phyloP scores from a whole-genome alignment of 2,797 vertebrate genomes.

The Squalus acanthias region DNA sequence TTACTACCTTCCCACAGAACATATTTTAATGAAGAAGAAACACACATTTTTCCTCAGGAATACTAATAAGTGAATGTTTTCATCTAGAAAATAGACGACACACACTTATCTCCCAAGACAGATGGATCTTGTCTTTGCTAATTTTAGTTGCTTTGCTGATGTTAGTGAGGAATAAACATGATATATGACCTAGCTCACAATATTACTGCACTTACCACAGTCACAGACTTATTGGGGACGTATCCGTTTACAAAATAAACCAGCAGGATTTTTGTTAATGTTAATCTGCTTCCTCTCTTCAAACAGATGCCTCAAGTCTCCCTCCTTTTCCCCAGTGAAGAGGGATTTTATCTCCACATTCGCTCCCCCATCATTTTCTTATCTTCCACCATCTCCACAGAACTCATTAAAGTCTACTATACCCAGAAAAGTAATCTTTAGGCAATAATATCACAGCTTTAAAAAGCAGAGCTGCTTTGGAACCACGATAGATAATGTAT shows the following conservation, averaged over 20 bases:
- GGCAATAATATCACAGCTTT: no score
- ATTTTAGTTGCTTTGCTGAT: constrained; percentile 32
- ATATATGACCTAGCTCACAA: constrained; percentile 31
- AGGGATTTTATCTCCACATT: neutral
- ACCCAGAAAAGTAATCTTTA: neutral
- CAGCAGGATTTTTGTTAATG: constrained; percentile 26
- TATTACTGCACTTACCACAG: constrained; percentile 28
- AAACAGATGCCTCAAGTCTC: constrained; percentile 12
- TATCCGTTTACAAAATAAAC: constrained; percentile 32
- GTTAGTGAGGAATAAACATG: constrained; percentile 18
- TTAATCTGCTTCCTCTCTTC: constrained; percentile 29
- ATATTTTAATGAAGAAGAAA: constrained; percentile 6
- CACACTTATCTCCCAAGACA: constrained; percentile 19
- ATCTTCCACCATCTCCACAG: neutral
- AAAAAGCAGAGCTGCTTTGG: neutral
- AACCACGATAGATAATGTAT: neutral
- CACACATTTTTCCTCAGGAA: neutral
- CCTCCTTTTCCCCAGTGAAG: neutral
- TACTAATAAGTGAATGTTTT: constrained; percentile 15
- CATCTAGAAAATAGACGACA: neutral
- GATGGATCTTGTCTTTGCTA: constrained; percentile 32
- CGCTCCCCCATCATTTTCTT: neutral
- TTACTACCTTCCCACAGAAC: neutral
- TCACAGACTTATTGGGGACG: constrained; percentile 21
- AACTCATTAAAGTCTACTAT: neutral